Evolutionary conservation across 2,113 vertebrate genomes (phyloP), one percentile per base, ranked within the genome.

Genomic region (Podocnemis expansa): DNA sequence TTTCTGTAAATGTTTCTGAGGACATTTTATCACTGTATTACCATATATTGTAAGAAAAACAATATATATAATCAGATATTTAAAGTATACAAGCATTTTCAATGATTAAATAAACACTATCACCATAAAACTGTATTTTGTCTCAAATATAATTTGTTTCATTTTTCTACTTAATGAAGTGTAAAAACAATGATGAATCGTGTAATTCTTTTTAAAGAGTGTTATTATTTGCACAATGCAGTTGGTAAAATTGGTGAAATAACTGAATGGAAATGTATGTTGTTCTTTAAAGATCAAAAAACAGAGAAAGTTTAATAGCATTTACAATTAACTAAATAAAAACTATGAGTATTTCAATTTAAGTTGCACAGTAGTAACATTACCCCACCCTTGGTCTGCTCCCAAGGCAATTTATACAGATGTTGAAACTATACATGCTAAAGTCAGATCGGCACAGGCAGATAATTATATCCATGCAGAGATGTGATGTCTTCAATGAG

Each of bases 81-180:
- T 95, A 95, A 88, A 93, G 82, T 87, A 76, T 93, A 85, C 81
- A 80, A 93, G 90, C 43, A 54, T 82, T 96, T 91, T 80, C 93
- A 94, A 94, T 63, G 5, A 80, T 78, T 90, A 88, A 85, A 92
- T 90, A 93, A 95, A 93, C 19, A 93, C 78, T 91, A 87, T 89
- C 88, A 34, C 13, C 87, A 84, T 94, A 93, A 86, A 96, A 82
- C 27, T 54, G 78, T 93, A 97, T 89, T 95, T 87, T 93, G 41
- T 85, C 87, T 93, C 80, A 91, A 96, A 86, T 91, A 95, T 89
- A 95, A 94, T 96, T 96, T 93, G 94, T 93, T 96, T 91, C 82
- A 96, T 96, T 97, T 96, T 97, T 95, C 91, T 95, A 88, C 91
- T 97, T 97, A 97, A 97, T 95, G 95, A 95, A 96, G 93, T 90